Evolutionary conservation across 2,888 invertebrate species (phyloP).

Genomic region (Horisme vitalbata): DNA sequence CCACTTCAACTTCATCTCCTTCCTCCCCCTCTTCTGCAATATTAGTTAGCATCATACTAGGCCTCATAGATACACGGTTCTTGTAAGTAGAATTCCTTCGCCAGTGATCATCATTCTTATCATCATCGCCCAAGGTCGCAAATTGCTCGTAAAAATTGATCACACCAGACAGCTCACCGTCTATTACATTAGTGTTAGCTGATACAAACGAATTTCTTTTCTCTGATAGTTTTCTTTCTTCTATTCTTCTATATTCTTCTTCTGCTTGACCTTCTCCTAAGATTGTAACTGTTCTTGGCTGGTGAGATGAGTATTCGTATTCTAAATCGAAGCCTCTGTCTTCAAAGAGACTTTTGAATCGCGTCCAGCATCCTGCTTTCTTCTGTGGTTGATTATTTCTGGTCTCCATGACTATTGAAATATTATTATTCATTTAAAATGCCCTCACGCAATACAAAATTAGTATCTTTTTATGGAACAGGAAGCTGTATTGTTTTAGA

Average conservation of each 20-base stretch:
- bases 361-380: conserved; percentile 65
- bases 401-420: conserved; percentile 23
- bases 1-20: conserved; percentile 65
- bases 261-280: conserved; percentile 48
- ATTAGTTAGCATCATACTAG: conserved; percentile 68
- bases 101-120: conserved; percentile 53
- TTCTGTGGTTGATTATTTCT: conserved; percentile 11
- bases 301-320: conserved; percentile 56
- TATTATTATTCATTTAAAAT: conserved; percentile 39
- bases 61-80: conserved; percentile 68
- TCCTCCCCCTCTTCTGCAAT: conserved; percentile 67
- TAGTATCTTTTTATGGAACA: background rate
- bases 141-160: conserved; percentile 77
- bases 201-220: conserved; percentile 32
- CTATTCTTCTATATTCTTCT: conserved; percentile 55
- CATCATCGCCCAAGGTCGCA: conserved; percentile 60
- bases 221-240: conserved; percentile 46
- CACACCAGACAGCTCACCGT: conserved; percentile 55
- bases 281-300: conserved; percentile 30
- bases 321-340: conserved; percentile 74
- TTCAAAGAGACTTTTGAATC: conserved; percentile 69
- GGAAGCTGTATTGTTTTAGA: conserved; percentile 19
- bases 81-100: conserved; percentile 50
- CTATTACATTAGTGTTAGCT: conserved; percentile 36
- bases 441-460: conserved; percentile 4